Evolutionary conservation across 2,113 vertebrate genomes (phyloP), one percentile per base, ranked within the genome.

Genomic region (Girardinichthys multiradiatus): DNA sequence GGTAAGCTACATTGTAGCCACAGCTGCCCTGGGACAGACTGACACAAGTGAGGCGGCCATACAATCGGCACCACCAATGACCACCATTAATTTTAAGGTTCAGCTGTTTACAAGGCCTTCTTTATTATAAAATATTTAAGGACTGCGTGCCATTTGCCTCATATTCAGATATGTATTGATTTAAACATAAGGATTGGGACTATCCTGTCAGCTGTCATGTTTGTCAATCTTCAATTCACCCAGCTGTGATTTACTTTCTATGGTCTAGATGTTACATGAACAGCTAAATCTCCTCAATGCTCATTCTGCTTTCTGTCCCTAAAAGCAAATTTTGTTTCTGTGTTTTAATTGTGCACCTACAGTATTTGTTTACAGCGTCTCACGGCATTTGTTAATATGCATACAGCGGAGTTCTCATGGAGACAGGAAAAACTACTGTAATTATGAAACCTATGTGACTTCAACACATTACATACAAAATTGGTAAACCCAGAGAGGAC

Each of bases 371-470:
- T 68, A 57, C 67, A 71, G 82, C 26, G 21, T 27, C 33, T 71
- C 37, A 26, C 30, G 60, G 63, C 63, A 19, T 74, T 72, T 72
- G 42, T 42, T 62, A 42, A 70, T 64, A 24, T 2, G 3, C 31
- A 57, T 66, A 68, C 60, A 61, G 10, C 58, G 45, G 39, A 70
- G 57, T 63, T 73, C 57, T 75, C 35, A 69, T 24, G 45, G 68
- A 74, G 33, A 48, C 4, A 11, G 33, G 9, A 10, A n/a, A 28
- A 1, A 42, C 66, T 57, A 39, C 69, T 72, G 67, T 84, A 82
- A 84, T 86, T 74, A 82, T 76, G 68, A 76, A 59, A 75, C 51
- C 70, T 19, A 67, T 65, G 60, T 62, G 83, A 84, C 68, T 72
- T 63, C 31, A 64, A 58, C 58, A 58, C 39, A 62, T 65, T 24